phyloP scores from a whole-genome alignment of 1,140 invertebrate genomes.

The Macrocentrus cingulum region DNA sequence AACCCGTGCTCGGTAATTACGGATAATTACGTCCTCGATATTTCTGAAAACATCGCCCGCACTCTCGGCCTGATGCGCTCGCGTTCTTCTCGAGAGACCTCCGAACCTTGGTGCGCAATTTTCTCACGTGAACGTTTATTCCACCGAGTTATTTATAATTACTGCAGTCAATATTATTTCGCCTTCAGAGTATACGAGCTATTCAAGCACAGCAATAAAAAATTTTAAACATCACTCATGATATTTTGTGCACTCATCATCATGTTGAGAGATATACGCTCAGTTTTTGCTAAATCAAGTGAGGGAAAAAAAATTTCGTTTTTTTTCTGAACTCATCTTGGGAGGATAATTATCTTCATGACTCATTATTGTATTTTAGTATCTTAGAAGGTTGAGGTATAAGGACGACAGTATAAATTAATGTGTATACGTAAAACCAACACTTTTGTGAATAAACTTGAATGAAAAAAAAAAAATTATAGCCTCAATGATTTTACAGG shows the following conservation, averaged over 20 bases:
- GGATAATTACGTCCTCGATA: constrained; percentile 59
- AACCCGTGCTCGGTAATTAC: constrained; percentile 54
- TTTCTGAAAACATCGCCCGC: constrained; percentile 53
- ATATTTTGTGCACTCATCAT: constrained; percentile 8
- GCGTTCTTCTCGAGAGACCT: constrained; percentile 18
- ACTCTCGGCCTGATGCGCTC: constrained; percentile 30
- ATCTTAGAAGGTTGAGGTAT: constrained; percentile 1
- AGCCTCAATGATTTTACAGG: no score
- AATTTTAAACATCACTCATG: constrained; percentile 1
- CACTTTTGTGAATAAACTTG: no score
- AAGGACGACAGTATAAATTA: no score
- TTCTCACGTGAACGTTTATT: constrained; percentile 23
- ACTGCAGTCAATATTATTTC: constrained; percentile 20
- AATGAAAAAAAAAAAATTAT: no score
- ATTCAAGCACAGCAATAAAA: not conserved
- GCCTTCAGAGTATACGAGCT: no score
- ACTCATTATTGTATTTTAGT: not conserved
- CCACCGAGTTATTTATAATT: constrained; percentile 27
- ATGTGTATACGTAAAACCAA: no score
- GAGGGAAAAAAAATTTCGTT: not conserved
- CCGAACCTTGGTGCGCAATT: constrained; percentile 12
- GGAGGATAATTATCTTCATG: not conserved
- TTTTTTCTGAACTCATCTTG: no score
- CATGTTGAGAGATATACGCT: not conserved
- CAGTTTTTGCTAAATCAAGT: not conserved